These are phyloP conservation scores for Pteruthius melanotis DNA, from an alignment of 2,113 vertebrate species.

Conservation along the genomic window DNA sequence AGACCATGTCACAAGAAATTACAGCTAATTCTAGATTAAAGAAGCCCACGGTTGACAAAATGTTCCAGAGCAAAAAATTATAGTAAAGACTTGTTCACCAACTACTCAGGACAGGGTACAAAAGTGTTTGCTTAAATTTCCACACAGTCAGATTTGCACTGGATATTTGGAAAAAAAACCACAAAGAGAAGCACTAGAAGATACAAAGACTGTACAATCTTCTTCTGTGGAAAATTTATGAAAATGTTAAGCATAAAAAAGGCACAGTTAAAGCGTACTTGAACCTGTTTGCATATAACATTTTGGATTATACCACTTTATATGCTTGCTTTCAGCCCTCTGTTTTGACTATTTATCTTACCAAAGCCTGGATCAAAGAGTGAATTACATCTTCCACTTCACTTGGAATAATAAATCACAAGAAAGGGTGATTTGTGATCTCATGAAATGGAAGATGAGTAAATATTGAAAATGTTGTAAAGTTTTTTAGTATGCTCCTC, in stretches of 20 bases:
- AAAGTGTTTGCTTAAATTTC: neutral
- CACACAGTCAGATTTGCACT: neutral
- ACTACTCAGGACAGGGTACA: neutral
- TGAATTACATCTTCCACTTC: neutral
- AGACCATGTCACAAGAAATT: neutral
- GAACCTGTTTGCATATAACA: neutral
- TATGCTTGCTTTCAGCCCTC: neutral
- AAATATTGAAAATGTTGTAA: neutral
- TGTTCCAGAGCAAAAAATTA: neutral
- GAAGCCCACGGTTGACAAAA: neutral
- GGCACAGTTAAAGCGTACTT: neutral
- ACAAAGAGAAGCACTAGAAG: neutral
- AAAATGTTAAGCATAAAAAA: neutral
- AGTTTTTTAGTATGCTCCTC: neutral
- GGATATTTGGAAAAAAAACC: neutral
- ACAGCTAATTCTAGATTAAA: neutral
- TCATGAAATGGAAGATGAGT: neutral
- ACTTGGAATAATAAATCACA: neutral
- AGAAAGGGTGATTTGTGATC: neutral
- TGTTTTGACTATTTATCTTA: neutral
- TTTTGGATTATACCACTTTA: neutral
- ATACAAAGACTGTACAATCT: neutral
- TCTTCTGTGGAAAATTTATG: neutral
- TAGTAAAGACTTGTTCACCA: neutral
- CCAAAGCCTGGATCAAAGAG: neutral